phyloP scores from a whole-genome alignment of 2,888 invertebrate genomes.

The Gnatocerus cornutus region DNA sequence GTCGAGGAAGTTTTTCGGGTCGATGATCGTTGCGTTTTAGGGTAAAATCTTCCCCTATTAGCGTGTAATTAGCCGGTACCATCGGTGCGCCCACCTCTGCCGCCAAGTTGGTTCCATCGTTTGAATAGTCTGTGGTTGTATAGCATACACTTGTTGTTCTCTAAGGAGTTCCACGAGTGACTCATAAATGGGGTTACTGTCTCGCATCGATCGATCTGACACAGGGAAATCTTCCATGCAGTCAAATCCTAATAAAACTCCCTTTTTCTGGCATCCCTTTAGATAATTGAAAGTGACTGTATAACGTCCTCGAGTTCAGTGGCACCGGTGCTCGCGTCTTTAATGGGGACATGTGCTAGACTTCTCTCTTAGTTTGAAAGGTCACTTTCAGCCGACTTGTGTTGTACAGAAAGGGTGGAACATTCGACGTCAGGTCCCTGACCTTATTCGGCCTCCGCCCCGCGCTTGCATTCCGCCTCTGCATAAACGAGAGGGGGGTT shows the following conservation, averaged over 20 bases:
- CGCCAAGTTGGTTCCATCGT: too few relatives aligned
- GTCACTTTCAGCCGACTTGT: slow-evolving; percentile 30
- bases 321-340: slow-evolving; percentile 30
- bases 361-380: slow-evolving; percentile 18
- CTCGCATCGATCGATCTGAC: slow-evolving; percentile 63
- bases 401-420: slow-evolving; percentile 37
- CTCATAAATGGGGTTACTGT: slow-evolving; percentile 67
- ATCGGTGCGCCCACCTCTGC: not conserved
- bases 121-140: too few relatives aligned
- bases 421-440: slow-evolving; percentile 71
- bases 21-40: not conserved
- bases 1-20: too few relatives aligned
- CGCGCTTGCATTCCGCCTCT: slow-evolving; percentile 63
- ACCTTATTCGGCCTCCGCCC: slow-evolving; percentile 73
- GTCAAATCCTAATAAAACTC: slow-evolving; percentile 12
- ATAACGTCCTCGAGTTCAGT: slow-evolving; percentile 35
- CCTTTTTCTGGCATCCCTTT: slow-evolving; percentile 9
- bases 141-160: slow-evolving; percentile 18
- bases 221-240: slow-evolving; percentile 1
- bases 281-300: slow-evolving; percentile 30
- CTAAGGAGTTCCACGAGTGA: slow-evolving; percentile 54
- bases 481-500: slow-evolving; percentile 30
- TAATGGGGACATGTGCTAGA: slow-evolving; percentile 33
- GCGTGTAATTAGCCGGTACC: not conserved
- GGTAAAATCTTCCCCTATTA: not conserved